Conservation (phyloP, 2,113 vertebrate species). For the Elanus axillaris region DNA sequence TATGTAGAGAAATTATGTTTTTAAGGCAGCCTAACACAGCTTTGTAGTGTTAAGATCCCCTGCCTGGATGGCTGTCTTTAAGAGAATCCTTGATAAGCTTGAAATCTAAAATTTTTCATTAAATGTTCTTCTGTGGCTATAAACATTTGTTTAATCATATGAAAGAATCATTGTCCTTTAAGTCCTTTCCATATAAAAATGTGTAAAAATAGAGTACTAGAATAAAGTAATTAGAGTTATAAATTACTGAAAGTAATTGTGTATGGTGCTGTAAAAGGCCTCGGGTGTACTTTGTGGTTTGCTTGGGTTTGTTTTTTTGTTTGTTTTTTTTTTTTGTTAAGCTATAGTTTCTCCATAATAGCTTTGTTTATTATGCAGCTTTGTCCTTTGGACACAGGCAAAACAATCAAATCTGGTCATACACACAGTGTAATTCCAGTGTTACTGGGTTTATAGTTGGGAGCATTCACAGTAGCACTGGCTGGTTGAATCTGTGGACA, state of each 20-base stretch:
- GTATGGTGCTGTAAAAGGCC: not conserved
- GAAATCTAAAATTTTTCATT: not conserved
- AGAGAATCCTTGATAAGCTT: not conserved
- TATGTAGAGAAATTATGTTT: not conserved
- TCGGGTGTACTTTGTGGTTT: not conserved
- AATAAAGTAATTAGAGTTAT: not conserved
- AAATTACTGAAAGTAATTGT: not conserved
- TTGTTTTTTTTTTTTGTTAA: not conserved
- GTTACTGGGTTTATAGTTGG: not conserved
- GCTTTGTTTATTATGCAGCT: not conserved
- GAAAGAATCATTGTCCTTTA: not conserved
- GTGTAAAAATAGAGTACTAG: not conserved
- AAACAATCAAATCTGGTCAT: not conserved
- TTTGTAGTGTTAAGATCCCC: not conserved
- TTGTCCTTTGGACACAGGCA: not conserved
- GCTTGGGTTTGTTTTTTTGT: not conserved
- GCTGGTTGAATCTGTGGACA: not conserved
- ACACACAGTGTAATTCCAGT: not conserved
- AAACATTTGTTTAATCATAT: not conserved
- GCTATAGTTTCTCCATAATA: not conserved
- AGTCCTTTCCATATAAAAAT: not conserved
- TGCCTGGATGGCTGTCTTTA: not conserved
- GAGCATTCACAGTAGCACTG: not conserved
- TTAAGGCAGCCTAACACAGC: not conserved
- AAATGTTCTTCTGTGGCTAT: not conserved